Evolutionary conservation across 2,113 vertebrate genomes (phyloP).

Genomic region (Ammodytes dubius): DNA sequence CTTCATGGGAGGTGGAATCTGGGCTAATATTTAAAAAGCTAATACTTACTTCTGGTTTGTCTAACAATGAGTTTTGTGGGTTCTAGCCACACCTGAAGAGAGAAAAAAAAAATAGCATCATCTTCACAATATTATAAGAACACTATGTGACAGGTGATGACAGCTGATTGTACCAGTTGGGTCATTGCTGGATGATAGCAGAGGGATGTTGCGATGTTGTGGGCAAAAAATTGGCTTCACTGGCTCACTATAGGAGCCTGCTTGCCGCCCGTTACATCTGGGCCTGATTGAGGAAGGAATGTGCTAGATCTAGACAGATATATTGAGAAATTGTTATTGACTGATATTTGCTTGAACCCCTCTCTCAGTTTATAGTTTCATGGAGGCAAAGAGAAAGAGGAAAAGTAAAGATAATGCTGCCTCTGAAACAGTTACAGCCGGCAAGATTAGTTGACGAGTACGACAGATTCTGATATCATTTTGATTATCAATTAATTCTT

Average conservation of each 20-base stretch:
- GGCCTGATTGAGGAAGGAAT: slow-evolving; percentile 77
- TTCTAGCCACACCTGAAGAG: slow-evolving; percentile 94
- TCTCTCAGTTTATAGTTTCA: background rate
- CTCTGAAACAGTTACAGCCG: background rate
- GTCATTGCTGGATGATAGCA: background rate
- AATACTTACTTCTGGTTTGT: slow-evolving; percentile 94
- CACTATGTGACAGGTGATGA: background rate
- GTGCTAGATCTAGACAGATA: slow-evolving; percentile 49
- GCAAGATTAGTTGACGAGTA: background rate
- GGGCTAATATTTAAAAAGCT: background rate
- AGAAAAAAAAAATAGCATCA: background rate
- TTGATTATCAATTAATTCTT: background rate
- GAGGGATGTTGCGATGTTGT: slow-evolving; percentile 10
- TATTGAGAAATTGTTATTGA: slow-evolving; percentile 39
- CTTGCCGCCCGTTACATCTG: slow-evolving; percentile 67
- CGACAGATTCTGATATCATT: background rate
- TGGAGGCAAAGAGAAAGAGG: no score
- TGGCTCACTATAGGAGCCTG: slow-evolving; percentile 20
- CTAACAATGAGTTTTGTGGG: slow-evolving; percentile 91
- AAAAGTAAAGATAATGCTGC: no score
- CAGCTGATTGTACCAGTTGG: background rate
- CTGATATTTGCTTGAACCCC: slow-evolving; percentile 26
- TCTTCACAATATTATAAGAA: background rate
- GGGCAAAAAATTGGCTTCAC: background rate
- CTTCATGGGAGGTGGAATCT: background rate